phyloP scores from a whole-genome alignment of 2,113 vertebrate species.

The Stigmatopora argus region DNA sequence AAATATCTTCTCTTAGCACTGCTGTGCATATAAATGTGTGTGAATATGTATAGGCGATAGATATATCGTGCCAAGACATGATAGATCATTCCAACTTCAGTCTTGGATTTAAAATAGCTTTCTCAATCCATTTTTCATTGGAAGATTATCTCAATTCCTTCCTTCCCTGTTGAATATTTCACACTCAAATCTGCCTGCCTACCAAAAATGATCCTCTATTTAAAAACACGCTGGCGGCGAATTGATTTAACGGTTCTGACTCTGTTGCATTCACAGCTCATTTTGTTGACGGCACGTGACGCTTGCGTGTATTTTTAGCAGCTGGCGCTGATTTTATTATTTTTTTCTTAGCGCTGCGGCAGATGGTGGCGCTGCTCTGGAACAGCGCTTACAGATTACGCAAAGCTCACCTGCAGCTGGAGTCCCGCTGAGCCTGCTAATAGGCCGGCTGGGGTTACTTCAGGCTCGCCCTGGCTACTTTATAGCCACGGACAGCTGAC shows the following conservation, averaged over 20 bases:
- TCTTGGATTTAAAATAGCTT: conserved; percentile 52
- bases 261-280: conserved; percentile 21
- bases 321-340: conserved; percentile 25
- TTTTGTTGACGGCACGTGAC: conserved; percentile 28
- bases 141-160: conserved; percentile 53
- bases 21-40: too few species aligned
- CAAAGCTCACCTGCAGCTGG: conserved; percentile 55
- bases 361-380: conserved; percentile 47
- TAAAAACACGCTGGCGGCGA: neutral
- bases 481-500: neutral
- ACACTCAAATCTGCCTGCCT: conserved; percentile 9
- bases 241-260: neutral
- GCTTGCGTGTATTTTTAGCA: conserved; percentile 47
- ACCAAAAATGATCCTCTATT: neutral
- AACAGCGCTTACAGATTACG: conserved; percentile 44
- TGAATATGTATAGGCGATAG: too few species aligned
- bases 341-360: conserved; percentile 36
- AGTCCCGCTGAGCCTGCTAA: conserved; percentile 23
- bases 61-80: neutral
- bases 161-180: conserved; percentile 64
- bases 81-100: neutral
- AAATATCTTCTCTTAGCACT: too few species aligned
- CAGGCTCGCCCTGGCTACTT: neutral
- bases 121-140: conserved; percentile 61
- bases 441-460: conserved; percentile 5